Base-by-base conservation (phyloP, 2,797 vertebrate genomes). In the Sebastes ruberrimus region DNA sequence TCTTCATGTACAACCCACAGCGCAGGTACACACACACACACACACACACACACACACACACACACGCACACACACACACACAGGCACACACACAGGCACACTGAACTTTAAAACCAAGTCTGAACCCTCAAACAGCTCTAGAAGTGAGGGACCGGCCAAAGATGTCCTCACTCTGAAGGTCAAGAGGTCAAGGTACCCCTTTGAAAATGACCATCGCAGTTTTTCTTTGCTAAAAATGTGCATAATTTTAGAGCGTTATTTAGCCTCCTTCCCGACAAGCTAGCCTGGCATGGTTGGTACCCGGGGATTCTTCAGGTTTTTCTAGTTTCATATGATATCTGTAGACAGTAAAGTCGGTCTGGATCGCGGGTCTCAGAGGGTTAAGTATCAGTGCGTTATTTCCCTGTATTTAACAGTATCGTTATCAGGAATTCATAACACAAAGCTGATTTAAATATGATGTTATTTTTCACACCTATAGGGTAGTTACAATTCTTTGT, bases 1-100 rank as follows among this genome's bases (percentile, higher is more conserved):
- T 99, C 73, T 99, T 99, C 92, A 99, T 99, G 98, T 99, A 97
- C 0, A 96, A 99, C 87, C 98, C 98, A 5, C 97, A 96, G 90
- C 98, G 98, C 93, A 97, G 98, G 98, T 98, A 91, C 23, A 30
- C 22, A 18, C 62, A 22, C 55, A 76, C 67, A 33, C 46, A 25
- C 52, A 57, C 33, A 7, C 18, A 30, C 25, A 28, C 22, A 32
- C 57, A 32, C 28, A 27, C 30, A 77, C 64, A 33, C 46, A n/a
- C 27, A 6, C 35, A n/a, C 59, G 7, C 53, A n/a, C 53, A 32
- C 10, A 1, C 57, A 20, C 56, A 28, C 25, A 28, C 35, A 32
- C 59, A n/a, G 16, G 30, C 57, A 10, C 57, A 60, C 57, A 20
- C 57, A 59, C 56, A 32, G 18, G 30, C 57, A 22, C 38, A 42